phyloP scores from a whole-genome alignment of 2,113 vertebrate genomes.

The Grammomys dolichurus region DNA sequence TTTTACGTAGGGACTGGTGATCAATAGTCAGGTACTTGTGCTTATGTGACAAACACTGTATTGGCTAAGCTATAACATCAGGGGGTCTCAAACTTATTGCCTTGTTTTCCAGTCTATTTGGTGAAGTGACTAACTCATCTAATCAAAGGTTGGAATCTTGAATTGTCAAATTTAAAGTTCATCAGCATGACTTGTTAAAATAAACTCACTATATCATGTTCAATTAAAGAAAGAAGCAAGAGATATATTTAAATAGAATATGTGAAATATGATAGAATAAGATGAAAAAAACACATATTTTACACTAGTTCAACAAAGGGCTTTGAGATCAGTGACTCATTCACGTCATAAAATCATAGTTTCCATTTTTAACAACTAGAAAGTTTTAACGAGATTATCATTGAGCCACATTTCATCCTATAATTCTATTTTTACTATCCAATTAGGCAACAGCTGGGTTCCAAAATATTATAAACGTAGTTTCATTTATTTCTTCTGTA shows the following conservation, averaged over 20 bases:
- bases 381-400: slow-evolving; percentile 11
- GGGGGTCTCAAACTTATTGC: background rate
- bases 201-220: background rate
- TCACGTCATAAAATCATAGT: slow-evolving; percentile 10
- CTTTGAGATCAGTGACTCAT: slow-evolving; percentile 6
- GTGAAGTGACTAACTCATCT: background rate
- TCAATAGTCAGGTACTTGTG: background rate
- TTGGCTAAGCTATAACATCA: background rate
- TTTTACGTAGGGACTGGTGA: background rate
- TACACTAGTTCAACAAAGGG: background rate
- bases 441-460: background rate
- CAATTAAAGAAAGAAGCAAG: background rate
- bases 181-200: background rate
- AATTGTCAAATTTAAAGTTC: slow-evolving; percentile 13
- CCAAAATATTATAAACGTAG: background rate
- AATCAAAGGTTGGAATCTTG: background rate
- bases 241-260: slow-evolving; percentile 20
- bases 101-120: background rate
- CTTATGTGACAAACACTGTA: background rate
- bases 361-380: slow-evolving; percentile 5
- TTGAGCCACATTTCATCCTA: slow-evolving; percentile 12
- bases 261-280: background rate
- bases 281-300: background rate
- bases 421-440: slow-evolving; percentile 26
- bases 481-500: background rate